Conservation (phyloP, 2,888 invertebrate species). For the Nomada goodeniana region DNA sequence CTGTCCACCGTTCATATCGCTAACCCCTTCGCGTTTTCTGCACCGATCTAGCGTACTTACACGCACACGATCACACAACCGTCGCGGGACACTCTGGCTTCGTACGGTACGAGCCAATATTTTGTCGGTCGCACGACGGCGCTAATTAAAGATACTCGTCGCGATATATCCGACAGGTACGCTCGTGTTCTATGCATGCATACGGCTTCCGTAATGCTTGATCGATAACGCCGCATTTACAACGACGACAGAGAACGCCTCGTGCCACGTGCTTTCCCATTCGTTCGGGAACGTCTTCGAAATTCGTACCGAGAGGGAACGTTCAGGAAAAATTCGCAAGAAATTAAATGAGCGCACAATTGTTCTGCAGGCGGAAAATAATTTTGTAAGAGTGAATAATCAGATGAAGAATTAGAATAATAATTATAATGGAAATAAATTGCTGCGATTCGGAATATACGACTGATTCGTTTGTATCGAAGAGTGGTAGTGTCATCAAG, state of each 20-base stretch:
- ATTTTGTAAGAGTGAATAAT: too few species aligned
- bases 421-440: too few species aligned
- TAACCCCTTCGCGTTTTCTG: conserved; percentile 7
- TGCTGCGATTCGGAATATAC: too few species aligned
- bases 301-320: neutral
- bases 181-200: conserved; percentile 70
- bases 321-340: neutral
- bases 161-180: conserved; percentile 56
- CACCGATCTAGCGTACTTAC: neutral
- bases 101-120: conserved; percentile 21
- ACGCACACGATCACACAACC: neutral
- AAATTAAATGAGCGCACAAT: too few species aligned
- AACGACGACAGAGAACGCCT: conserved; percentile 50
- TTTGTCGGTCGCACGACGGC: conserved; percentile 46
- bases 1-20: conserved; percentile 25
- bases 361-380: too few species aligned
- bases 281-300: neutral
- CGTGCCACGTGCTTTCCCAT: conserved; percentile 36
- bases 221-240: conserved; percentile 77
- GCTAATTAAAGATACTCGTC: conserved; percentile 60
- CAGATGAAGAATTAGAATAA: too few species aligned
- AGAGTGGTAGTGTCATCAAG: too few species aligned
- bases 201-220: conserved; percentile 80
- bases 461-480: too few species aligned
- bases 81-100: neutral